These are phyloP conservation scores for Sympetrum striolatum DNA, from an alignment of 2,888 invertebrate species.

Conservation along the genomic window DNA sequence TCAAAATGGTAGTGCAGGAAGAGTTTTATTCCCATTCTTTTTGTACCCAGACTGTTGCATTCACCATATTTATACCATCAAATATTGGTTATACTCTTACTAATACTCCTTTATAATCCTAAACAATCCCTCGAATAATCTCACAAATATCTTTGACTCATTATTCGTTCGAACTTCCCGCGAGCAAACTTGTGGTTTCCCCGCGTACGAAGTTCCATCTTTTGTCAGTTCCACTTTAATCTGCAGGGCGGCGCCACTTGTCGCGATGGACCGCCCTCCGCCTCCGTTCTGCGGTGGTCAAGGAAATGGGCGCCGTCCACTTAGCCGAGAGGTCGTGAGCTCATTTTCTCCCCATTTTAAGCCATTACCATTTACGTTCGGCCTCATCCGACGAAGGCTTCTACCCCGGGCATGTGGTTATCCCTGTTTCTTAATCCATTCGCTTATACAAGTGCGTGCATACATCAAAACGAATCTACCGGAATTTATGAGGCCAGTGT, in stretches of 20 bases:
- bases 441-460: neutral
- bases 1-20: no score
- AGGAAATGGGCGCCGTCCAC: slow-evolving; percentile 10
- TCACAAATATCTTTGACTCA: neutral
- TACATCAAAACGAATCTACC: neutral
- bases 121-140: no score
- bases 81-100: neutral
- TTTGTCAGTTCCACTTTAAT: neutral
- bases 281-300: neutral
- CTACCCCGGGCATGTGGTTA: neutral
- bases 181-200: neutral
- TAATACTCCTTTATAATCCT: no score
- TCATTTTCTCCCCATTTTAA: slow-evolving; percentile 38
- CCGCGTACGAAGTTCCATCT: neutral
- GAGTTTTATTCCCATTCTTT: no score
- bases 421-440: neutral
- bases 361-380: slow-evolving; percentile 10
- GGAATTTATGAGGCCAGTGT: no score
- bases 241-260: neutral
- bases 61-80: no score
- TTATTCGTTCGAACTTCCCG: neutral
- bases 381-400: slow-evolving; percentile 22
- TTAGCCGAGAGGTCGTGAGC: slow-evolving; percentile 10
- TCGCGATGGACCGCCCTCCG: neutral
- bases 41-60: no score